These are phyloP conservation scores for Lissocephala sabroskyi DNA, from an alignment of 2,888 invertebrate species.

Conservation along the genomic window DNA sequence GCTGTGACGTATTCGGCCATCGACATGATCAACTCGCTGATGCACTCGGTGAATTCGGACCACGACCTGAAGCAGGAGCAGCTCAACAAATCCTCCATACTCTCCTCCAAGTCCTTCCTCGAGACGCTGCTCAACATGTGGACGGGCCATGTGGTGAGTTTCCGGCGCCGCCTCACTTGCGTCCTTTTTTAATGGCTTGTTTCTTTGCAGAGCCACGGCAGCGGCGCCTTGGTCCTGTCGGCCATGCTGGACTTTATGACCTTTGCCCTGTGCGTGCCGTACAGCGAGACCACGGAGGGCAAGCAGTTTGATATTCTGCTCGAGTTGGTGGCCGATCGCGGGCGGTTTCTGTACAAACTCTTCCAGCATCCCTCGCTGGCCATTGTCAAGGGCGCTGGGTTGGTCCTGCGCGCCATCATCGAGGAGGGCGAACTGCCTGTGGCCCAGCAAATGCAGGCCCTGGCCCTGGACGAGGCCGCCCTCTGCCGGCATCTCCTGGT, in stretches of 20 bases:
- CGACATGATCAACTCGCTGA: slow-evolving; percentile 96
- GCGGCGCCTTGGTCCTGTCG: slow-evolving; percentile 95
- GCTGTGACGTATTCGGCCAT: slow-evolving; percentile 96
- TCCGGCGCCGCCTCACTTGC: too few relatives aligned
- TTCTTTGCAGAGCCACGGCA: slow-evolving; percentile 83
- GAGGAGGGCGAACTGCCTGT: slow-evolving; percentile 97
- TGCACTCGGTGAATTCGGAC: slow-evolving; percentile 98
- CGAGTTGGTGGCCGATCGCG: slow-evolving; percentile 94
- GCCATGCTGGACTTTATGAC: slow-evolving; percentile 99
- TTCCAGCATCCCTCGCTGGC: slow-evolving; percentile 94
- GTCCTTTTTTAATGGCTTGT: too few relatives aligned
- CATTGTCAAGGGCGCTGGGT: slow-evolving; percentile 97
- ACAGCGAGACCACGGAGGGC: slow-evolving; percentile 98
- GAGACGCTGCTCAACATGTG: slow-evolving; percentile 96
- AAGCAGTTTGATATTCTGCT: slow-evolving; percentile 94
- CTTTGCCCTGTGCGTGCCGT: slow-evolving; percentile 97
- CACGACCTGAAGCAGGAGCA: slow-evolving; percentile 98
- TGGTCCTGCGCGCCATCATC: slow-evolving; percentile 97
- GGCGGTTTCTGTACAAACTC: slow-evolving; percentile 91
- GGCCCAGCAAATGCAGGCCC: slow-evolving; percentile 93
- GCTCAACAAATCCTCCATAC: slow-evolving; percentile 95
- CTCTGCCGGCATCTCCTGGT: slow-evolving; percentile 92
- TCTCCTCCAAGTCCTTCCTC: slow-evolving; percentile 92
- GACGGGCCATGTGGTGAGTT: slow-evolving; percentile 90
- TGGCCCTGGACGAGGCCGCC: slow-evolving; percentile 97